Percentiles rank a stretch among this genome's conserved stretches.
Evolutionary conservation across 2,888 invertebrate genomes (phyloP).

Genomic region (Coelinius sp.): DNA sequence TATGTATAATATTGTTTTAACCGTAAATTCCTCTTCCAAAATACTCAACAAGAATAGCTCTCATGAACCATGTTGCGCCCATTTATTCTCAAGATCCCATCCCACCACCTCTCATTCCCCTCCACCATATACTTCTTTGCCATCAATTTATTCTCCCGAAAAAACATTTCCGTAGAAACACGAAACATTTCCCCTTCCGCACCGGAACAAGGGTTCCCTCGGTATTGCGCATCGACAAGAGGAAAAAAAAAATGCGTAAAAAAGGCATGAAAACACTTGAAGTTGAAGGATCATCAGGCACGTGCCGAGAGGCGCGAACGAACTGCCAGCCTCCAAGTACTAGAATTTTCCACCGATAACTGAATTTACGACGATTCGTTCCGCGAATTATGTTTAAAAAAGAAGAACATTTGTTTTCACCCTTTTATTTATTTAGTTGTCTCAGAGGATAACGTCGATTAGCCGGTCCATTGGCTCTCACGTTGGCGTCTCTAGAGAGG

Average conservation of each 20-base stretch:
- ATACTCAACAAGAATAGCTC: too few species aligned
- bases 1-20: too few species aligned
- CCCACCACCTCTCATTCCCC: background rate
- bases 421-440: conserved; percentile 17
- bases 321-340: conserved; percentile 11
- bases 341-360: conserved; percentile 1
- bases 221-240: background rate
- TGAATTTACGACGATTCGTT: conserved; percentile 22
- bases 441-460: conserved; percentile 49
- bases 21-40: too few species aligned
- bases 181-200: conserved; percentile 58
- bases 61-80: too few species aligned
- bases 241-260: background rate
- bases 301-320: conserved; percentile 1
- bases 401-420: conserved; percentile 12
- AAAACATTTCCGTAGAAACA: conserved; percentile 43
- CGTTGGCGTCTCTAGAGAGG: conserved; percentile 6
- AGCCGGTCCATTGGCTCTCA: conserved; percentile 37
- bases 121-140: background rate
- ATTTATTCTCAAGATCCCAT: background rate
- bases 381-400: conserved; percentile 1
- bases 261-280: conserved; percentile 28
- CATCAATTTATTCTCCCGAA: conserved; percentile 1
- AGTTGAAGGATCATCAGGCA: conserved; percentile 25
- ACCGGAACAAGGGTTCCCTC: conserved; percentile 41